Percentiles rank a stretch among this genome's conserved stretches.
These are phyloP conservation scores for Stercorarius parasiticus DNA, from an alignment of 2,113 vertebrate species.

Conservation along the genomic window DNA sequence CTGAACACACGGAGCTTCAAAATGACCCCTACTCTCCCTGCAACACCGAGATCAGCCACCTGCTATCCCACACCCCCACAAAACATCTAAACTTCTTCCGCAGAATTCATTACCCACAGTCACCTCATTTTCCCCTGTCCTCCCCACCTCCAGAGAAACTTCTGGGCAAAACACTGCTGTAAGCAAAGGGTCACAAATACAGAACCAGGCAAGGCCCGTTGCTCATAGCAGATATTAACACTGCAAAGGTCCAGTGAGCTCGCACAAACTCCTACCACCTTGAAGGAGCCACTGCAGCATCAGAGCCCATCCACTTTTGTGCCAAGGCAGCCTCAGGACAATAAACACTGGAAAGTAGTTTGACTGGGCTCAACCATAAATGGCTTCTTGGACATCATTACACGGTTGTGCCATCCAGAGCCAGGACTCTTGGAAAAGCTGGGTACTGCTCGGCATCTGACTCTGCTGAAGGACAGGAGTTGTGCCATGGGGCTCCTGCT, in stretches of 20 bases:
- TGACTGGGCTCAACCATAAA: background rate
- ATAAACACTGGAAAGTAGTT: background rate
- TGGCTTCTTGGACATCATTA: background rate
- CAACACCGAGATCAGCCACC: background rate
- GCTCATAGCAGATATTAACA: background rate
- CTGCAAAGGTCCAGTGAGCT: background rate
- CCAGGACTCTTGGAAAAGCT: background rate
- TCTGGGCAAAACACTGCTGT: background rate
- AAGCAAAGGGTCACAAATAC: background rate
- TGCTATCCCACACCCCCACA: background rate
- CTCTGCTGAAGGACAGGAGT: background rate
- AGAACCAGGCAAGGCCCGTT: background rate
- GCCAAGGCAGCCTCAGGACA: background rate
- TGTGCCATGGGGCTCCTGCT: background rate
- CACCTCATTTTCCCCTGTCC: background rate
- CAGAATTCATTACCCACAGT: background rate
- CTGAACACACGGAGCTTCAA: background rate
- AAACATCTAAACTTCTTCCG: background rate
- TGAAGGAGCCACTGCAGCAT: background rate
- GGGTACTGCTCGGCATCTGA: accelerated
- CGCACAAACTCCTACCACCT: background rate
- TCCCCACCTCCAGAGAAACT: background rate
- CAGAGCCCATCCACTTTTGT: background rate
- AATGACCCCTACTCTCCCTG: background rate
- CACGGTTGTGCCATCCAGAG: background rate